Percentiles rank a stretch among this genome's conserved stretches.
These are phyloP conservation scores for Colletes latitarsis DNA, from an alignment of 1,140 invertebrate genomes.

Conservation along the genomic window DNA sequence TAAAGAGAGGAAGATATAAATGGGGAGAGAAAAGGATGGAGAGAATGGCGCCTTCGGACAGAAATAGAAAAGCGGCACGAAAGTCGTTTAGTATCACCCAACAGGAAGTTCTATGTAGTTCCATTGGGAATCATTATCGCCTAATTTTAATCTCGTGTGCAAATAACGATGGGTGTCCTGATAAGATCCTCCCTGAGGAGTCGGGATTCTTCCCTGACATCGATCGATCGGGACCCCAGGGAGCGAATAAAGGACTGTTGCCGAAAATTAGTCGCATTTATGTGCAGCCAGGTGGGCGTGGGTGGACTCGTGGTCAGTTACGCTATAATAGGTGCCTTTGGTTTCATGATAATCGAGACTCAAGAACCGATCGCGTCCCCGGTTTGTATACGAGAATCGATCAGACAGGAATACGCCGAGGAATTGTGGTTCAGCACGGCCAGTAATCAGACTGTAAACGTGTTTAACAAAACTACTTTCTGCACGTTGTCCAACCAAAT, in stretches of 20 bases:
- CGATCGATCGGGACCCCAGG: conserved; percentile 84
- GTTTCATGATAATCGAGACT: conserved; percentile 93
- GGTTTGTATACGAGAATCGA: conserved; percentile 76
- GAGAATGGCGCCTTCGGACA: conserved; percentile 27
- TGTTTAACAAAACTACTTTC: conserved; percentile 90
- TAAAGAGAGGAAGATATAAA: conserved; percentile 12
- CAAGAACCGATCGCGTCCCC: conserved; percentile 80
- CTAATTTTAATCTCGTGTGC: conserved; percentile 4
- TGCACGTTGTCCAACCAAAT: conserved; percentile 84
- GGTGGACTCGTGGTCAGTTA: conserved; percentile 97
- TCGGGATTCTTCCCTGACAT: conserved; percentile 86
- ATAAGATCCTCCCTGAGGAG: conserved; percentile 83
- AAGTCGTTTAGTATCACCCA: conserved; percentile 45
- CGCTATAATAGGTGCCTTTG: conserved; percentile 95
- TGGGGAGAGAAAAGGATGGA: conserved; percentile 18
- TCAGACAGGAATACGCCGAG: conserved; percentile 78
- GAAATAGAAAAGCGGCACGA: conserved; percentile 68
- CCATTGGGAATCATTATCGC: background rate
- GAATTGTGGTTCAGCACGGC: conserved; percentile 89
- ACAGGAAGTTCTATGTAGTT: conserved; percentile 50
- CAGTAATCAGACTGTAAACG: conserved; percentile 83
- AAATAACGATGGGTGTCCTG: conserved; percentile 67
- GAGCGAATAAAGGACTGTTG: conserved; percentile 91
- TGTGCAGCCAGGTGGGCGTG: conserved; percentile 97
- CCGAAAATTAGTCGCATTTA: conserved; percentile 92